Evolutionary conservation across 2,888 invertebrate genomes (phyloP).

Genomic region (Germaria angustata): DNA sequence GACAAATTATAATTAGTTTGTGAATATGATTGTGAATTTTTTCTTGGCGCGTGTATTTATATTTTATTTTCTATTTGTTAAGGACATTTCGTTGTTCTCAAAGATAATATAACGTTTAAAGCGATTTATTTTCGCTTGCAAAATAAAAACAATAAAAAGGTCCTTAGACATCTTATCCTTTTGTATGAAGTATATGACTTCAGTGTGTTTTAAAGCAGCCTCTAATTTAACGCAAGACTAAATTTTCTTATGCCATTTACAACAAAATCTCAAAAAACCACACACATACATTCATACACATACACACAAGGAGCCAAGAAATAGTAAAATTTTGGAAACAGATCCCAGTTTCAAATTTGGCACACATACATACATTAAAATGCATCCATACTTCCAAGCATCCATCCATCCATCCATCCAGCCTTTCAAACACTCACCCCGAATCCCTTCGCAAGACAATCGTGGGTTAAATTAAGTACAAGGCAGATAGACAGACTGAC

Average conservation of each 20-base stretch:
- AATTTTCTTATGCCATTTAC: slow-evolving; percentile 59
- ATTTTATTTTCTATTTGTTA: too few relatives aligned
- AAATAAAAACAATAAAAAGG: slow-evolving; percentile 20
- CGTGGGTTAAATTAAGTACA: slow-evolving; percentile 20
- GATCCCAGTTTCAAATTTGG: slow-evolving; percentile 50
- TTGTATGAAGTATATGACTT: slow-evolving; percentile 35
- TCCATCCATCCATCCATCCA: slow-evolving; percentile 7
- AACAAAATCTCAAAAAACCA: slow-evolving; percentile 28
- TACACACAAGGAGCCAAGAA: background rate
- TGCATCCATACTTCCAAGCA: background rate
- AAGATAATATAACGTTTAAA: background rate
- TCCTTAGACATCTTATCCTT: slow-evolving; percentile 62
- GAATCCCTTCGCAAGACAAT: slow-evolving; percentile 26
- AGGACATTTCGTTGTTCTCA: background rate
- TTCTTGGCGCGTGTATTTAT: too few relatives aligned
- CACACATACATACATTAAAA: slow-evolving; percentile 30
- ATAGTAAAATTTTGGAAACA: slow-evolving; percentile 24
- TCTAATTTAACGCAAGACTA: slow-evolving; percentile 67
- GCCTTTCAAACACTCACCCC: slow-evolving; percentile 18
- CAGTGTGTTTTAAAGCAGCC: slow-evolving; percentile 61
- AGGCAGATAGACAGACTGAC: background rate
- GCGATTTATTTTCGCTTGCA: background rate
- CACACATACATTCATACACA: background rate
- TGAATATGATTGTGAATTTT: too few relatives aligned
- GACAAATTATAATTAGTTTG: too few relatives aligned